These are phyloP conservation scores for Poeciliopsis prolifica DNA, from an alignment of 2,113 vertebrate species.

Conservation along the genomic window DNA sequence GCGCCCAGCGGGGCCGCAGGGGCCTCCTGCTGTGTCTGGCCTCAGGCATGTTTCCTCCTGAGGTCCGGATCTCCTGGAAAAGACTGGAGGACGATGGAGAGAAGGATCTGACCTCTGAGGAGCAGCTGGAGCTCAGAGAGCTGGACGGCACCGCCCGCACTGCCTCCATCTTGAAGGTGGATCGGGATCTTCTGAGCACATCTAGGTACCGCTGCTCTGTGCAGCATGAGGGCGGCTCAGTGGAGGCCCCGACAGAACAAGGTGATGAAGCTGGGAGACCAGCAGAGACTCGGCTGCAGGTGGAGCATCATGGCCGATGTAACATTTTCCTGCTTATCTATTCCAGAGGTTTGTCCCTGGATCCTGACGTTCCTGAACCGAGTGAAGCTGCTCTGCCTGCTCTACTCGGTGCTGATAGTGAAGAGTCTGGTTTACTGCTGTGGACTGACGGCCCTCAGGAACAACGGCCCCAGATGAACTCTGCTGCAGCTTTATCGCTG, in stretches of 20 bases:
- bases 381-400: conserved; percentile 34
- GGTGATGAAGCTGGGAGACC: not conserved
- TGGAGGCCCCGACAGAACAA: not conserved
- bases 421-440: conserved; percentile 44
- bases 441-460: not conserved
- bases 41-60: conserved; percentile 43
- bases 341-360: no score
- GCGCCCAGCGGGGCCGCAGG: conserved; percentile 7
- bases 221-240: conserved; percentile 8
- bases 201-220: conserved; percentile 27
- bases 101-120: not conserved
- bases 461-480: not conserved
- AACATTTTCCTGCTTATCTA: no score
- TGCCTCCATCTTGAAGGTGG: not conserved
- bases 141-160: not conserved
- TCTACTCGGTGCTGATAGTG: conserved; percentile 34
- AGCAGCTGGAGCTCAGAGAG: conserved; percentile 36
- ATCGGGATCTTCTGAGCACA: not conserved
- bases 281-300: no score
- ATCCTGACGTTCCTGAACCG: no score
- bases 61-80: conserved; percentile 41
- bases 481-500: no score
- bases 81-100: conserved; percentile 2
- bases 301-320: no score
- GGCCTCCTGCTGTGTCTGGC: conserved; percentile 47